Conservation (phyloP, 2,797 vertebrate genomes). For the Hydrocynus forskahlii region DNA sequence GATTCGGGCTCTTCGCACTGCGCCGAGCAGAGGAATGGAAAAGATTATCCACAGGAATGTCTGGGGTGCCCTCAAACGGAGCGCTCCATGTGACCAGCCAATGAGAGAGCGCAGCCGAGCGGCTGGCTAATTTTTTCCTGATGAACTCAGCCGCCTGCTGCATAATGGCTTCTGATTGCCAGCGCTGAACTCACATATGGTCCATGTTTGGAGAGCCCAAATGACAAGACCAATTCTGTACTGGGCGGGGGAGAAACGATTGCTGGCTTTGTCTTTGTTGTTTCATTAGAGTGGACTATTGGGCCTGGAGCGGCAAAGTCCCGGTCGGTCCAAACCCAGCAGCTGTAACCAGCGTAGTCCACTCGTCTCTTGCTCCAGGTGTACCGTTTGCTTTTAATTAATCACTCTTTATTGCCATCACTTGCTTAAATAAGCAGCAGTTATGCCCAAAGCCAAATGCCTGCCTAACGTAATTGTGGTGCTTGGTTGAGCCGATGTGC, state of each 20-base stretch:
- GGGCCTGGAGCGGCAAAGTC: background rate
- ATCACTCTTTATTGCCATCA: slow-evolving; percentile 56
- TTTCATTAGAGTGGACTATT: slow-evolving; percentile 46
- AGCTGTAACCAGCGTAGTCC: background rate
- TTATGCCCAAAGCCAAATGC: slow-evolving; percentile 58
- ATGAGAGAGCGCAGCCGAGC: slow-evolving; percentile 75
- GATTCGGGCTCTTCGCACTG: slow-evolving; percentile 77
- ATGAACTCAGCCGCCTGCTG: slow-evolving; percentile 84
- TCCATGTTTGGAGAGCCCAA: slow-evolving; percentile 79
- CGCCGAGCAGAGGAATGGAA: slow-evolving; percentile 84
- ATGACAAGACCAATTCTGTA: slow-evolving; percentile 76
- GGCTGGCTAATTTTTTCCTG: slow-evolving; percentile 86
- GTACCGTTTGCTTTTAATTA: slow-evolving; percentile 53
- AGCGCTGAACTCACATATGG: slow-evolving; percentile 80
- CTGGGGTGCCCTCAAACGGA: slow-evolving; percentile 87
- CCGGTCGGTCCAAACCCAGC: background rate
- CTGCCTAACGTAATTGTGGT: slow-evolving; percentile 61
- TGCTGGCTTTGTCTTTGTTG: slow-evolving; percentile 48
- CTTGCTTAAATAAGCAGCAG: slow-evolving; percentile 57
- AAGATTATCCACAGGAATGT: slow-evolving; percentile 89
- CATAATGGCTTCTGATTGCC: slow-evolving; percentile 82
- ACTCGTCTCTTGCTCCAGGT: slow-evolving; percentile 55
- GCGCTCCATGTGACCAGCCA: slow-evolving; percentile 76
- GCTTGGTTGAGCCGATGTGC: slow-evolving; percentile 41
- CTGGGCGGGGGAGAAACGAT: slow-evolving; percentile 55